Base-by-base conservation (phyloP, 2,113 vertebrate species). In the Poeciliopsis prolifica region DNA sequence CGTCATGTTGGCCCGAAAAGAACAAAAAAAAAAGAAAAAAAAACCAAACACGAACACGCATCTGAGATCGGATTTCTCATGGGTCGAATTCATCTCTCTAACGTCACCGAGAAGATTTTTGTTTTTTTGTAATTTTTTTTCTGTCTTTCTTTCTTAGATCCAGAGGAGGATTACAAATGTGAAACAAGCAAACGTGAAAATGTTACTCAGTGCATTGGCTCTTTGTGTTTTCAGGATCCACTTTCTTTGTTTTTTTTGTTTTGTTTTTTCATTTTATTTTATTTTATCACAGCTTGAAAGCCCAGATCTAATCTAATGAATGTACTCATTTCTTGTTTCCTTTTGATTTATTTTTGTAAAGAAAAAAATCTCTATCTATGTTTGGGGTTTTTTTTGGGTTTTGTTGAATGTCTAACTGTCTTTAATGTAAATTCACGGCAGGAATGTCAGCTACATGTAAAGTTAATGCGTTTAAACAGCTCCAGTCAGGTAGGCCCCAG, bases 281-380 rank as follows among this genome's bases (percentile, higher is more conserved):
- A 12, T 33, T 76, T 71, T 74, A 77, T 86, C 81, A 85, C 88
- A 92, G 86, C 86, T 91, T 89, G 68, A 93, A 92, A 90, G 91
- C 89, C 91, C 90, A 92, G 88, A 92, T 93, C 92, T 88, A 92
- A 90, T 91, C 90, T 90, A 37, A 93, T 93, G 92, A 93, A 93
- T 94, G 92, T 94, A 93, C 78, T 81, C 91, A 93, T 92, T 78
- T 77, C 29, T 83, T 61, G 67, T n/a, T 37, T 67, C 81, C 17
- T 48, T 48, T 48, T 48, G 17, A 17, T 48, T 42, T 4, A 15
- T 42, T 42, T 42, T 42, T 42, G 12, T 42, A 12, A 37, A 37
- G 11, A 37, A 37, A 10, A 35, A 35, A 33, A 33, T 31, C 30
- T 7, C 0, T 33, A 33, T 33, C 7, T 40, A 12, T 13, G 9